Base-by-base conservation (phyloP, 2,797 vertebrate genomes). In the Numenius phaeopus region DNA sequence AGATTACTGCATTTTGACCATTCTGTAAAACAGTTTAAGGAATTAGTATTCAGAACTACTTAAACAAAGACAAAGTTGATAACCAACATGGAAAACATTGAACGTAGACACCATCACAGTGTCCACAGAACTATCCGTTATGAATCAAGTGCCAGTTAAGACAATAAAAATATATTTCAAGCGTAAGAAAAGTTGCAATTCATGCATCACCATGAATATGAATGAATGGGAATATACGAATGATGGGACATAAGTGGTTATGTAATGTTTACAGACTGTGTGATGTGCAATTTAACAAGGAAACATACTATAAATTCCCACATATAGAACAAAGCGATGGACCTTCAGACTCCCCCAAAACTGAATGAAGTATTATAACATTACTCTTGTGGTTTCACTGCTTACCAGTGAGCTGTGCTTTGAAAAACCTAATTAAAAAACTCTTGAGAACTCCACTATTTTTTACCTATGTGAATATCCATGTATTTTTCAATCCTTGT, bases 251-350 rank as follows among this genome's bases (percentile, higher is more conserved):
- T n/a, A 87, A 87, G 30, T 17, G 8, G 66, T 54, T 82, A 83
- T 37, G 64, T 64, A 76, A 73, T 67, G 37, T 64, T 95, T 90
- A 83, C 15, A 93, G 57, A 83, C 78, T 91, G 55, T 55, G 75
- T 88, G 90, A 97, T 96, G 76, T 95, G 94, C 92, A 95, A 90
- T 88, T 94, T 94, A 97, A 98, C 89, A 93, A 96, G 94, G 50
- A 90, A 92, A 65, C 39, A 87, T 19, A 59, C 20, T 67, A 39
- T 44, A 64, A 26, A 62, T 67, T 90, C 91, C 79, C 65, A 88
- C 11, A 19, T 22, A 67, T 23, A 46, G 54, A 64, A 95, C 89
- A 95, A 95, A 92, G 52, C 10, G 5, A 85, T 65, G n/a, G 54
- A 54, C 46, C 52, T 85, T 90, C 57, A 77, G 64, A 65, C 21